Percentiles rank a stretch among this genome's conserved stretches.
Evolutionary conservation across 2,113 vertebrate genomes (phyloP).

Genomic region (Acanthisitta chloris): DNA sequence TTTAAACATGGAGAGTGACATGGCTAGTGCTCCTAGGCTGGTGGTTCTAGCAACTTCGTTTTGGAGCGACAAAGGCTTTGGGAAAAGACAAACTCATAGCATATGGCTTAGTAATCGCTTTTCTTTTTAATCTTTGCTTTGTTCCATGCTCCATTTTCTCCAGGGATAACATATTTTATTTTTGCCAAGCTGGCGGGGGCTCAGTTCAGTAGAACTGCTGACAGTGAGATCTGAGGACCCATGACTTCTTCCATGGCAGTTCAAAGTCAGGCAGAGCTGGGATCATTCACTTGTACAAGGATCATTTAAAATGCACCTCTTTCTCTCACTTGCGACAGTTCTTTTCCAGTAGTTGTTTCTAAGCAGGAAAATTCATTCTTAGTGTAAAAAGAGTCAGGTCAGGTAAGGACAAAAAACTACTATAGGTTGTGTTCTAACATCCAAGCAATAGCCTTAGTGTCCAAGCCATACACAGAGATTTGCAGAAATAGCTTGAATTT

Average conservation of each 20-base stretch:
- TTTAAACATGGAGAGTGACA: not conserved
- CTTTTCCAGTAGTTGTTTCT: not conserved
- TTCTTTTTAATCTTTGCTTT: not conserved
- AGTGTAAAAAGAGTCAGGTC: not conserved
- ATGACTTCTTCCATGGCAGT: not conserved
- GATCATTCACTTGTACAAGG: not conserved
- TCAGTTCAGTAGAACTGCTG: not conserved
- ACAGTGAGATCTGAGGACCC: not conserved
- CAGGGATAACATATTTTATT: not conserved
- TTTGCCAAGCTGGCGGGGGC: not conserved
- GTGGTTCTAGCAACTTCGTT: not conserved
- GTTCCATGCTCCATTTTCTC: not conserved
- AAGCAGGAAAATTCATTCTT: not conserved
- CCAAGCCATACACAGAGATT: not conserved
- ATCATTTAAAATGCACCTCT: not conserved
- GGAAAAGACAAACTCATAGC: not conserved
- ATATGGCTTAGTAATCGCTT: not conserved
- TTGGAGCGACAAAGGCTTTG: not conserved
- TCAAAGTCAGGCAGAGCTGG: not conserved
- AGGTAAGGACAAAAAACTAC: not conserved
- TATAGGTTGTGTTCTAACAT: not conserved
- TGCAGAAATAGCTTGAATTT: constrained; percentile 19
- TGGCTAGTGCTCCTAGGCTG: not conserved
- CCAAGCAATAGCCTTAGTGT: not conserved
- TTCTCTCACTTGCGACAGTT: not conserved